Evolutionary conservation across 2,888 invertebrate species (phyloP).

Genomic region (Noctua fimbriata): DNA sequence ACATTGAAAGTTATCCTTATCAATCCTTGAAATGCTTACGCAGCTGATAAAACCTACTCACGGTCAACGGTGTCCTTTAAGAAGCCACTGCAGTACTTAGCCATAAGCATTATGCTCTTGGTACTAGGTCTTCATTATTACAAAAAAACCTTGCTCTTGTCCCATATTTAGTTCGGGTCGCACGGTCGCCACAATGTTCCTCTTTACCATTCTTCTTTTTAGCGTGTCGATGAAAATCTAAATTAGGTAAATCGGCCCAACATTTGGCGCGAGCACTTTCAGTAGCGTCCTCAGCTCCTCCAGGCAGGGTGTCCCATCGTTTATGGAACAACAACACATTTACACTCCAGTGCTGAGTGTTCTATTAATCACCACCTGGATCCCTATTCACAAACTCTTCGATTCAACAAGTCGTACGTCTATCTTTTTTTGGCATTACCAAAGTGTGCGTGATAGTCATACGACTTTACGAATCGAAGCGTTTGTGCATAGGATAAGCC

Average conservation of each 20-base stretch:
- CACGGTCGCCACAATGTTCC: not conserved
- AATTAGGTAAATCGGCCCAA: not conserved
- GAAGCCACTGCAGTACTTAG: not conserved
- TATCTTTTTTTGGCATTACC: no score
- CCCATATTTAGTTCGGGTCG: not conserved
- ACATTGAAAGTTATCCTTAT: conserved; percentile 42
- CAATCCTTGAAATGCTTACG: conserved; percentile 30
- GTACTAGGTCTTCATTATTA: not conserved
- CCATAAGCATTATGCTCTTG: not conserved
- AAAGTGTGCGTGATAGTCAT: no score
- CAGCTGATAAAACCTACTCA: conserved; percentile 23
- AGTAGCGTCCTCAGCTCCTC: not conserved
- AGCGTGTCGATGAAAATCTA: not conserved
- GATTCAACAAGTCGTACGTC: no score
- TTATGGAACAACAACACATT: not conserved
- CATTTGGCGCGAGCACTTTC: not conserved
- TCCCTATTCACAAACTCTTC: no score
- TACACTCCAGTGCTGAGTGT: not conserved
- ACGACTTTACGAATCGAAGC: no score
- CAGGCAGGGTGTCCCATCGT: not conserved
- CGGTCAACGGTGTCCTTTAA: conserved; percentile 10
- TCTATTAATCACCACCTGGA: not conserved
- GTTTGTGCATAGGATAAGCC: no score
- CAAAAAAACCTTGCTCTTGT: not conserved
- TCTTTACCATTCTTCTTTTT: not conserved